Evolutionary conservation across 1,140 invertebrate species (phyloP), one percentile per base, ranked within the genome.

Genomic region (Drosophila sp.): DNA sequence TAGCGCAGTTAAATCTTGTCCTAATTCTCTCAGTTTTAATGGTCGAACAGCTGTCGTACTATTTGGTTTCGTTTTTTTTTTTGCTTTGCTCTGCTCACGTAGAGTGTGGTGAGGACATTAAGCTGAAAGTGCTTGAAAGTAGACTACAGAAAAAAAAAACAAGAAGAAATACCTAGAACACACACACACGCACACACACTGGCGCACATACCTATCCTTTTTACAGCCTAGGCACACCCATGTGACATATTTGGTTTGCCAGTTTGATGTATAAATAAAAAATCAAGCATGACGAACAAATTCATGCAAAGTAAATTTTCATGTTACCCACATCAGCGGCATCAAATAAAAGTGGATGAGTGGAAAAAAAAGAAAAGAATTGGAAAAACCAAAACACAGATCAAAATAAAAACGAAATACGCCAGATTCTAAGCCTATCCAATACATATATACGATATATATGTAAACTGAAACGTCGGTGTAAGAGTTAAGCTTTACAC

Each of bases 261-360:
- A 55, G 75, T 60, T 74, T 86, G 79, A 82, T 87, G 76, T 81
- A 87, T 87, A 82, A 87, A 87, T 86, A 82, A 86, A 86, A 86
- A 86, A 86, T 82, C 83, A 76, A 86, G 72, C 76, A 72, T 82
- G 70, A 82, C 80, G 79, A 68, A 79, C 75, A 83, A 76, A 71
- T 83, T 83, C 83, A 76, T 76, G 83, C 79, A 87, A 86, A 86
- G 83, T 86, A 86, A 71, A 82, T 86, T 86, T 86, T 79, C 83
- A 87, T 86, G 83, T 86, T 72, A 44, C 69, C 76, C 71, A 66
- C 68, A 68, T 29, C 47, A 38, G 67, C 54, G 62, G 66, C 66
- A 70, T 57, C 61, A 65, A 77, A 80, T 66, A 80, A 61, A 50
- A 50, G 44, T 50, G 44, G 44, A 50, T 50, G 23, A 50, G 44